A percentile compares a stretch with the other conserved stretches of the same genome.
phyloP scores from a whole-genome alignment of 1,140 invertebrate species.

The Fopius arisanus region DNA sequence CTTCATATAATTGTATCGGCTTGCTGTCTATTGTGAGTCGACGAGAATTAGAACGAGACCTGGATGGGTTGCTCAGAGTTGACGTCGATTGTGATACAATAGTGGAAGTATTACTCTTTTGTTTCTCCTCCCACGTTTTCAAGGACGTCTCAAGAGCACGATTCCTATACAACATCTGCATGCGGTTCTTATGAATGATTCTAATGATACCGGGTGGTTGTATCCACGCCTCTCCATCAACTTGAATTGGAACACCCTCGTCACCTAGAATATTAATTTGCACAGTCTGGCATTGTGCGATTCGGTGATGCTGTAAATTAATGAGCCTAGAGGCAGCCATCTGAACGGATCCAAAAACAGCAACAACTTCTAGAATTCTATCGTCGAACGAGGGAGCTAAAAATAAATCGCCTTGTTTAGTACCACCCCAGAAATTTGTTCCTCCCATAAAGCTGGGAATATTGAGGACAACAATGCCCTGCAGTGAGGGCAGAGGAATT shows the following conservation, averaged over 20 bases:
- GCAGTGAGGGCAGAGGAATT: conserved; percentile 90
- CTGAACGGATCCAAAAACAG: conserved; percentile 95
- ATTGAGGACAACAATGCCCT: conserved; percentile 96
- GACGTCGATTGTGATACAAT: conserved; percentile 54
- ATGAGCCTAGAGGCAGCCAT: conserved; percentile 95
- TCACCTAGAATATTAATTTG: conserved; percentile 94
- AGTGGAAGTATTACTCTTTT: conserved; percentile 69
- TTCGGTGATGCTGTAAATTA: conserved; percentile 95
- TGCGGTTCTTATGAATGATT: conserved; percentile 95
- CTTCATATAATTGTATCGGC: conserved; percentile 66
- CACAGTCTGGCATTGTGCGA: conserved; percentile 94
- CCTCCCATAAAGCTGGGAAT: conserved; percentile 98
- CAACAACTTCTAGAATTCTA: conserved; percentile 92
- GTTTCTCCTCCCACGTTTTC: conserved; percentile 94
- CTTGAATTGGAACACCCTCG: conserved; percentile 89
- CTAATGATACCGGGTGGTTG: conserved; percentile 95
- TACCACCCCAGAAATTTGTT: conserved; percentile 98
- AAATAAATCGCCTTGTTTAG: conserved; percentile 88
- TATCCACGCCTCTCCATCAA: conserved; percentile 98
- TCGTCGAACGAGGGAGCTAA: conserved; percentile 91
- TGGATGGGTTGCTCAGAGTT: conserved; percentile 50
- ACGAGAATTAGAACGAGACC: conserved; percentile 45
- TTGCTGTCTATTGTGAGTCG: conserved; percentile 36
- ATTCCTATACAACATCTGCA: conserved; percentile 94
- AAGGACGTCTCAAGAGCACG: conserved; percentile 88